A percentile compares a stretch with the other conserved stretches of the same genome.
Conservation (phyloP, 2,888 invertebrate genomes). For the Phlogophora meticulosa region DNA sequence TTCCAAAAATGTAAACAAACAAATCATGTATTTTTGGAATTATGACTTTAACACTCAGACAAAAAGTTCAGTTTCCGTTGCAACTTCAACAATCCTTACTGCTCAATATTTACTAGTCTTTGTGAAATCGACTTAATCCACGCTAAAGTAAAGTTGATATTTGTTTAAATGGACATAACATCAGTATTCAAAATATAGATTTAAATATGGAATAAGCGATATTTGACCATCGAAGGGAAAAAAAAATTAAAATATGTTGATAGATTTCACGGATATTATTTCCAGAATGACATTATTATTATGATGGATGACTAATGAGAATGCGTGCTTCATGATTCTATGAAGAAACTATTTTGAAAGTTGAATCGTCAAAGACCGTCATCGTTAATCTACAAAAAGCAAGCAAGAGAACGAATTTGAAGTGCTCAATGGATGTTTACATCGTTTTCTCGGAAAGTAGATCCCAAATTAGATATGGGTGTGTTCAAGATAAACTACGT, state of each 20-base stretch:
- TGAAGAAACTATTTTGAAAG: neutral
- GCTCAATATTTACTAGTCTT: no score
- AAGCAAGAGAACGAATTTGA: conserved; percentile 6
- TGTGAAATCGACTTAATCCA: no score
- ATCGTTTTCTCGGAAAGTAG: conserved; percentile 33
- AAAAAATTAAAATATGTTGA: conserved; percentile 8
- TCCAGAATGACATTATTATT: neutral
- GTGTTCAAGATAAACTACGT: conserved; percentile 18
- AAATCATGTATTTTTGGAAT: no score
- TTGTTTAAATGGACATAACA: no score
- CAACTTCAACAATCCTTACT: no score
- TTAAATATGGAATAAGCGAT: neutral
- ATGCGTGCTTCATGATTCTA: neutral
- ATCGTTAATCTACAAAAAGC: neutral
- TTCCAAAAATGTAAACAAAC: no score
- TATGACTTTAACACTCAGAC: no score
- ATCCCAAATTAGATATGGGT: conserved; percentile 50
- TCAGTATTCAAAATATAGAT: no score
- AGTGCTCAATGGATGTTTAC: conserved; percentile 15
- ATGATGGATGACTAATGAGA: neutral
- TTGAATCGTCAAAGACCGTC: conserved; percentile 1
- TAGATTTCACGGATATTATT: neutral
- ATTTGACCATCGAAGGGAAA: neutral
- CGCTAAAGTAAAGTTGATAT: no score
- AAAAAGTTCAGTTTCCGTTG: no score